Evolutionary conservation across 2,888 invertebrate genomes (phyloP).

Genomic region (Drosophila neoperkinsi): DNA sequence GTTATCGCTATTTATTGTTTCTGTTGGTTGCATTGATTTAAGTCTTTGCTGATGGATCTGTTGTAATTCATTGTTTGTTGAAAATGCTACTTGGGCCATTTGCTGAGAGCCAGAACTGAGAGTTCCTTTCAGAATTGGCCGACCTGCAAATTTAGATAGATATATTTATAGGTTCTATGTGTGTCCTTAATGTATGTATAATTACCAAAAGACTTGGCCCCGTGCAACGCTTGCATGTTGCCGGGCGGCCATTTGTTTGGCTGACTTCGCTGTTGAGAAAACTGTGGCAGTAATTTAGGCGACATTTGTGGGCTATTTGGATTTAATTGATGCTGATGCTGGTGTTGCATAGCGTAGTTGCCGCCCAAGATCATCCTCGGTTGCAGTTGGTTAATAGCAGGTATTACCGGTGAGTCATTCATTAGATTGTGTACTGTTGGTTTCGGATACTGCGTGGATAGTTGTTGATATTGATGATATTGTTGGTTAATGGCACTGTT

Average conservation of each 20-base stretch:
- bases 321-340: constrained; percentile 55
- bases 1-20: constrained; percentile 51
- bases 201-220: constrained; percentile 58
- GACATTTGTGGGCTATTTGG: constrained; percentile 63
- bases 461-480: constrained; percentile 35
- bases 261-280: constrained; percentile 46
- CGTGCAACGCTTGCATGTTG: constrained; percentile 46
- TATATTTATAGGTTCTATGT: not conserved
- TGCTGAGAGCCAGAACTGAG: constrained; percentile 58
- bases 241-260: constrained; percentile 54
- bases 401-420: constrained; percentile 57
- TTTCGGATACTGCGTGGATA: constrained; percentile 37
- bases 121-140: constrained; percentile 84
- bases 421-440: constrained; percentile 34
- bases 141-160: constrained; percentile 64
- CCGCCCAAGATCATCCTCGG: constrained; percentile 84
- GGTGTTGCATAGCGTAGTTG: constrained; percentile 48
- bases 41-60: constrained; percentile 70
- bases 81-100: constrained; percentile 52
- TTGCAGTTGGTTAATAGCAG: constrained; percentile 55
- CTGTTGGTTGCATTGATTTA: constrained; percentile 54
- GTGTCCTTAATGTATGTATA: not conserved
- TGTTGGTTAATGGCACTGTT: constrained; percentile 28
- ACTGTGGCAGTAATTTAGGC: constrained; percentile 57
- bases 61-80: constrained; percentile 79